phyloP scores from a whole-genome alignment of 2,888 invertebrate genomes.

The Drosophila subsilvestris region DNA sequence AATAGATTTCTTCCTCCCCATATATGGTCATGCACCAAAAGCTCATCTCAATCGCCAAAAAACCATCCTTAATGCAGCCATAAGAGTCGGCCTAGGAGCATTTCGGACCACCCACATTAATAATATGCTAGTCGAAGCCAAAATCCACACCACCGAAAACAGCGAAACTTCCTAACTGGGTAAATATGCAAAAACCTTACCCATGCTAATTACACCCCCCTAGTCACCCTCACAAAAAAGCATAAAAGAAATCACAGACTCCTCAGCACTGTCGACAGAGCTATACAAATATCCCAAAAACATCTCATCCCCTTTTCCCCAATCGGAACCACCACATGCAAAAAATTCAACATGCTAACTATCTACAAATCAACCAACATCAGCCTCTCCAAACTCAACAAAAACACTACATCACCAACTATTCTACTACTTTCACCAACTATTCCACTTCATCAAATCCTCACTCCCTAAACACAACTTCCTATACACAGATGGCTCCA shows the following conservation, averaged over 20 bases:
- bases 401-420: too few species aligned
- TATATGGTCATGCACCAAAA: neutral
- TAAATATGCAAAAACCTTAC: neutral
- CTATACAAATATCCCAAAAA: neutral
- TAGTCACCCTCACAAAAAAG: neutral
- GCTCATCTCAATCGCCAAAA: neutral
- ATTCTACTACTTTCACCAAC: neutral
- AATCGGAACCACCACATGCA: neutral
- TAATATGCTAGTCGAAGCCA: neutral
- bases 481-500: neutral
- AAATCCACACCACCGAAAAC: neutral
- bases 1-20: neutral
- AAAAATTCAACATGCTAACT: neutral
- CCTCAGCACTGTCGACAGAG: neutral
- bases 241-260: neutral
- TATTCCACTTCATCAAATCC: slow-evolving; percentile 1
- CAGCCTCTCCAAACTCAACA: too few species aligned
- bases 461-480: neutral
- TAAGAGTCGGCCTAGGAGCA: neutral
- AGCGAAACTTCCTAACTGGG: neutral
- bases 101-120: neutral
- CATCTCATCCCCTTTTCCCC: neutral
- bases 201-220: neutral
- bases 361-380: too few species aligned
- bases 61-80: neutral